Percentiles rank a stretch among this genome's conserved stretches.
These are phyloP conservation scores for Enteromius unitaeniatus DNA, from an alignment of 2,797 vertebrate genomes.

Conservation along the genomic window DNA sequence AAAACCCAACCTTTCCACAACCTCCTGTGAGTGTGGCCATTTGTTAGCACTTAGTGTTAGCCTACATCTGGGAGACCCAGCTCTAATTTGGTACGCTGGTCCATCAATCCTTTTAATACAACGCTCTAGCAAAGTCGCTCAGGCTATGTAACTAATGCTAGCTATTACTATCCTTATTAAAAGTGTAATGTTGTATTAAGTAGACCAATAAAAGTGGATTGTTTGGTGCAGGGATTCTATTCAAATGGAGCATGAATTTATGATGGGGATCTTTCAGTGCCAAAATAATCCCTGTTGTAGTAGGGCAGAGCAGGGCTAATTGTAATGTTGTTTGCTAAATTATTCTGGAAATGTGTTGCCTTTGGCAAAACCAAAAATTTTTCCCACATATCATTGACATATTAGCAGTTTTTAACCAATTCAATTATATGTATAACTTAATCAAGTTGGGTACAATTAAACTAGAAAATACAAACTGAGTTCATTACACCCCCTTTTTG, in stretches of 20 bases:
- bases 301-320: conserved; percentile 55
- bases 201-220: conserved; percentile 76
- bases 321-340: neutral
- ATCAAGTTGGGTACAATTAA: neutral
- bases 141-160: conserved; percentile 71
- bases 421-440: neutral
- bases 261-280: conserved; percentile 68
- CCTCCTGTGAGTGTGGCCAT: conserved; percentile 63
- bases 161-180: conserved; percentile 81
- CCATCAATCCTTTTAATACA: conserved; percentile 81
- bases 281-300: conserved; percentile 70
- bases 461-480: neutral
- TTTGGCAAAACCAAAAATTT: neutral
- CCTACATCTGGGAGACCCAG: conserved; percentile 70
- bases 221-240: conserved; percentile 74
- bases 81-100: conserved; percentile 70
- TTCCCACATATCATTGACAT: neutral
- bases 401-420: too few species aligned
- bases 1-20: conserved; percentile 43
- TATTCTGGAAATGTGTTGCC: neutral
- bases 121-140: conserved; percentile 72
- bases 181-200: conserved; percentile 76
- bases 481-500: neutral
- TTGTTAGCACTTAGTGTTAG: conserved; percentile 73
- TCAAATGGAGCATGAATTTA: conserved; percentile 76